Evolutionary conservation across 2,888 invertebrate species (phyloP), one percentile per base, ranked within the genome.

Genomic region (Drosophila yooni): DNA sequence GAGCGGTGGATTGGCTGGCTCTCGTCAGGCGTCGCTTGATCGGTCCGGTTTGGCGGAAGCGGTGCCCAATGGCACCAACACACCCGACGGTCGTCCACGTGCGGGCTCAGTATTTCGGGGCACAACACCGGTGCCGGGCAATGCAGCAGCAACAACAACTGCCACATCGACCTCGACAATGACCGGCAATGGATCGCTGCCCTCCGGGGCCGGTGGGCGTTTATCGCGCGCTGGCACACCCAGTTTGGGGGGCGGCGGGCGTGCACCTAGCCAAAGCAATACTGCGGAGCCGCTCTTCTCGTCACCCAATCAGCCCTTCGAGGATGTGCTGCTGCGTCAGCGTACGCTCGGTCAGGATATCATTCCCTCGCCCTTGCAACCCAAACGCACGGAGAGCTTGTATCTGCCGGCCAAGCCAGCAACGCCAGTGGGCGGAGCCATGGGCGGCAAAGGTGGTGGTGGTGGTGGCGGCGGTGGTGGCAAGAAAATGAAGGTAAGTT

Each of bases 331-430:
- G 74, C 92, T 97, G 89, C 95, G 96, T 91, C 97, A 97, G 93
- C 95, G 97, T 88, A 96, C 95, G 81, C 94, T 97, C 67, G 97
- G 97, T 74, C 98, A 98, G 94, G 98, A 98, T 92, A 97, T 98
- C 92, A 95, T 97, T 90, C 97, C 97, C 74, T 97, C 97, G 83
- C 96, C 95, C 70, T 96, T 96, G 90, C 97, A 97, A 93, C 98
- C 98, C 70, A 98, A 98, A 93, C 95, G 98, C 91, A 98, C 98
- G 77, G 98, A 98, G 94, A 98, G 98, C 92, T 94, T 98, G 88
- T 98, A 96, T 93, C 95, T 97, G 88, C 94, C 95, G 61, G 94
- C 94, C 29, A 94, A 94, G 88, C 95, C 95, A 57, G 94, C 94
- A 76, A 94, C 72, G 91, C 94, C 73, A 88, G 78, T 86, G 61